Evolutionary conservation across 1,140 invertebrate genomes (phyloP).

Genomic region (Zophobas atratus): DNA sequence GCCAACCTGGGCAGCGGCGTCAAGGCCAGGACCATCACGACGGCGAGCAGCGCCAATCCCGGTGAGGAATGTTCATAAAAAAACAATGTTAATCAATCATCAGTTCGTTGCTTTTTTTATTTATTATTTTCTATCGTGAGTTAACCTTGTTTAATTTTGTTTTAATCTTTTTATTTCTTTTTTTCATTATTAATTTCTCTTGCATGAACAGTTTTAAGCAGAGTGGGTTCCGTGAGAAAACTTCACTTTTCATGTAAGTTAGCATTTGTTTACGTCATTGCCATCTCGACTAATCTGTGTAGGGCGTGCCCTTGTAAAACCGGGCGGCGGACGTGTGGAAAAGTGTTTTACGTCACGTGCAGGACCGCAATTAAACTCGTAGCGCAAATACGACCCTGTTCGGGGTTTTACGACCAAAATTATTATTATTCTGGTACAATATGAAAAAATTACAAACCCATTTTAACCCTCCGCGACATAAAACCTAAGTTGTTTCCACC

Average conservation of each 20-base stretch:
- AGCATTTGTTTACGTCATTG: slow-evolving; percentile 46
- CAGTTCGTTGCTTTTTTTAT: slow-evolving; percentile 43
- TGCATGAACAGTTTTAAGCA: slow-evolving; percentile 63
- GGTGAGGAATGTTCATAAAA: slow-evolving; percentile 4
- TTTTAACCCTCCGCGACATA: too few species aligned
- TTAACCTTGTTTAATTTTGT: slow-evolving; percentile 56
- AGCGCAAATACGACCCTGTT: too few species aligned
- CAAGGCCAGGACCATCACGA: slow-evolving; percentile 54
- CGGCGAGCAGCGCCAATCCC: slow-evolving; percentile 5
- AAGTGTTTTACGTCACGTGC: too few species aligned
- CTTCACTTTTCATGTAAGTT: slow-evolving; percentile 59
- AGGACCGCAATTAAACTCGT: too few species aligned
- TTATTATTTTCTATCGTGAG: slow-evolving; percentile 49
- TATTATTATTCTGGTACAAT: too few species aligned
- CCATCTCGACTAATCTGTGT: slow-evolving; percentile 15
- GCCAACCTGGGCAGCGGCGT: slow-evolving; percentile 61
- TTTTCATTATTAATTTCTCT: slow-evolving; percentile 54
- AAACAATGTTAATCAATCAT: neutral
- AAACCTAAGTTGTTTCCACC: too few species aligned
- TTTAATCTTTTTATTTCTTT: slow-evolving; percentile 52
- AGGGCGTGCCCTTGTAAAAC: too few species aligned
- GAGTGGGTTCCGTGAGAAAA: slow-evolving; percentile 65
- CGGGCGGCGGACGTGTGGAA: too few species aligned
- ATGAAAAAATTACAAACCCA: too few species aligned
- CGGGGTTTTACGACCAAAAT: too few species aligned